These are phyloP conservation scores for Reinhardtius hippoglossoides DNA, from an alignment of 2,113 vertebrate species.

Conservation along the genomic window DNA sequence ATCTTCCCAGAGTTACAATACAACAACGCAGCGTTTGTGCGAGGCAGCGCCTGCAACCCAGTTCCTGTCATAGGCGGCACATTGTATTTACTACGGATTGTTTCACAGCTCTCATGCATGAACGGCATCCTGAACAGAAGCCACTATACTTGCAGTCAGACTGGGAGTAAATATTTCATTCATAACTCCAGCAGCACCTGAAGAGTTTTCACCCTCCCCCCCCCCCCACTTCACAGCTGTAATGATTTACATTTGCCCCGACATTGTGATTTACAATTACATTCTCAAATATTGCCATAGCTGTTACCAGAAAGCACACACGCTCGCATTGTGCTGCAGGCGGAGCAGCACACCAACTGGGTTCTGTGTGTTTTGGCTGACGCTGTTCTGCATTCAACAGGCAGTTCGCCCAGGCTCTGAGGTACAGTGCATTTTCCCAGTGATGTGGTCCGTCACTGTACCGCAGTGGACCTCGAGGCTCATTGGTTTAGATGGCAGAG, in stretches of 20 bases:
- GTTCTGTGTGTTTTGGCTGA: conserved; percentile 80
- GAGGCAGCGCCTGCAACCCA: conserved; percentile 24
- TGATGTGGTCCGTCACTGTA: conserved; percentile 78
- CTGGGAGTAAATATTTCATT: conserved; percentile 39
- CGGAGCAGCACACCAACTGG: conserved; percentile 49
- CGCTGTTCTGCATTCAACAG: conserved; percentile 73
- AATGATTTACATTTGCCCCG: conserved; percentile 14
- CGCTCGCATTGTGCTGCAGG: conserved; percentile 31
- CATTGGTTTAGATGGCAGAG: conserved; percentile 76
- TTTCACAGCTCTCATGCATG: conserved; percentile 11
- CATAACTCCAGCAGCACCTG: conserved; percentile 30
- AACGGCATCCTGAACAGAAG: neutral
- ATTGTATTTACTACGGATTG: conserved; percentile 29
- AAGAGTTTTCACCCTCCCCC: neutral
- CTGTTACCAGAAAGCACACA: conserved; percentile 40
- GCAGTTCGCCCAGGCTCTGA: conserved; percentile 74
- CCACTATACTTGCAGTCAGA: neutral
- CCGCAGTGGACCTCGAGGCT: conserved; percentile 70
- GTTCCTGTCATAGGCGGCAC: conserved; percentile 6
- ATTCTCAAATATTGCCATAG: conserved; percentile 55
- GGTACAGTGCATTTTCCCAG: conserved; percentile 74
- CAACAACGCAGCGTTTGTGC: conserved; percentile 30
- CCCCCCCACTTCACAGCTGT: conserved; percentile 2
- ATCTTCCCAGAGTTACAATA: conserved; percentile 12
- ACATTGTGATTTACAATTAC: conserved; percentile 49